Evolutionary conservation across 2,888 invertebrate genomes (phyloP).

Genomic region (Baronia brevicornis): DNA sequence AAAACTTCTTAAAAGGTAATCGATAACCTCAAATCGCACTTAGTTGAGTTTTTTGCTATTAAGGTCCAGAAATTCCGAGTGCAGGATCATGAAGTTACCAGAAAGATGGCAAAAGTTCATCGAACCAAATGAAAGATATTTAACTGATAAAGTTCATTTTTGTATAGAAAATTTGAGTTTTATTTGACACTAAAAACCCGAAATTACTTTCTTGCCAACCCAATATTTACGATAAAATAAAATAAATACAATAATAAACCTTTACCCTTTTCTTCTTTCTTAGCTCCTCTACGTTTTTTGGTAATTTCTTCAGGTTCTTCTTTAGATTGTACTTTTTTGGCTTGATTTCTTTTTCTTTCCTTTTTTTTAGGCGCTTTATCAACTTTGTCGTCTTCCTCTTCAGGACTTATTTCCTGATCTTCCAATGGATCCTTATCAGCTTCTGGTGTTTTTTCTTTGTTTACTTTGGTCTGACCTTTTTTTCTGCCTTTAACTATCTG

Average conservation of each 20-base stretch:
- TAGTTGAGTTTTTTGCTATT: no score
- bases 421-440: conserved; percentile 34
- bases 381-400: conserved; percentile 35
- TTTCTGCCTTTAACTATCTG: conserved; percentile 29
- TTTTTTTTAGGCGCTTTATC: conserved; percentile 49
- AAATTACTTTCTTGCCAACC: no score
- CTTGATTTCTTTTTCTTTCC: conserved; percentile 41
- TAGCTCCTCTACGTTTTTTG: conserved; percentile 45
- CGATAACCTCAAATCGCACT: no score
- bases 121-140: no score
- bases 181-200: no score
- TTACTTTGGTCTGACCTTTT: conserved; percentile 30
- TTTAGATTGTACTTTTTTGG: conserved; percentile 48
- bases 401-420: conserved; percentile 31
- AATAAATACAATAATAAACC: conserved; percentile 24
- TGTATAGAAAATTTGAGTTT: no score
- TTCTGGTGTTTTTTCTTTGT: conserved; percentile 35
- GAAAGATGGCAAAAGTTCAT: no score
- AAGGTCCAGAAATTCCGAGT: no score
- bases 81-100: no score
- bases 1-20: no score
- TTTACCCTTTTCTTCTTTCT: conserved; percentile 50
- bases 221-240: no score
- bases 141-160: no score
- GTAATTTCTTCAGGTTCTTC: conserved; percentile 37